Conservation (phyloP, 2,113 vertebrate species). For the Perca flavescens region DNA sequence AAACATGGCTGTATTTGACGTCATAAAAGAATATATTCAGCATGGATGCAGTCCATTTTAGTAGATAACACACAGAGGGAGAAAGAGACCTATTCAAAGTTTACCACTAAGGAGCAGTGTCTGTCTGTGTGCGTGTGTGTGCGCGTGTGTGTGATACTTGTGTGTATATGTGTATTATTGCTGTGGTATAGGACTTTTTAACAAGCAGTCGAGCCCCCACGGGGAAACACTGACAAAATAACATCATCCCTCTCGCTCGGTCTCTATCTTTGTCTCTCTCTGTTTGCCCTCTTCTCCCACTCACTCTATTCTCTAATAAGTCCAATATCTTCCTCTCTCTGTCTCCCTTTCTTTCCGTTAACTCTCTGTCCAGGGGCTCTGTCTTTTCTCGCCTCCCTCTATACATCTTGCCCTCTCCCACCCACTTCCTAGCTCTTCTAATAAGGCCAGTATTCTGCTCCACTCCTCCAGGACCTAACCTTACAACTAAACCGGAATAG, state of each 20-base stretch:
- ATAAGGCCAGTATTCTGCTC: slow-evolving; percentile 59
- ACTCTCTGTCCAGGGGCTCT: slow-evolving; percentile 57
- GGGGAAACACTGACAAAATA: slow-evolving; percentile 80
- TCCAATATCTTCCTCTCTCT: slow-evolving; percentile 64
- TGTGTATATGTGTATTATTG: slow-evolving; percentile 56
- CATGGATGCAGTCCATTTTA: slow-evolving; percentile 41
- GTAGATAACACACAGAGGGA: slow-evolving; percentile 38
- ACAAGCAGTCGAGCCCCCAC: slow-evolving; percentile 78
- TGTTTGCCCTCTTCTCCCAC: slow-evolving; percentile 61
- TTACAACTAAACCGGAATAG: slow-evolving; percentile 33
- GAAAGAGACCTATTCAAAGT: slow-evolving; percentile 51
- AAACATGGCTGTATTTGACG: slow-evolving; percentile 48
- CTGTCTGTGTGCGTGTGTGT: slow-evolving; percentile 41
- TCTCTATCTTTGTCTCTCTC: slow-evolving; percentile 50
- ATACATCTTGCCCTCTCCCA: slow-evolving; percentile 61
- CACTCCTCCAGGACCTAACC: slow-evolving; percentile 46
- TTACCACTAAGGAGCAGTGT: slow-evolving; percentile 39
- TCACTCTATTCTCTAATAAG: slow-evolving; percentile 70
- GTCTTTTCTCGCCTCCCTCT: slow-evolving; percentile 53
- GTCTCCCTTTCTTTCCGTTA: slow-evolving; percentile 56
- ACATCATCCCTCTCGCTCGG: slow-evolving; percentile 61
- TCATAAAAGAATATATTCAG: slow-evolving; percentile 60
- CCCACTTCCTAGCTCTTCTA: slow-evolving; percentile 62
- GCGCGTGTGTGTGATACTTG: slow-evolving; percentile 22
- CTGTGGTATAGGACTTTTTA: slow-evolving; percentile 83